These are phyloP conservation scores for Notocelia uddmanniana DNA, from an alignment of 2,888 invertebrate genomes.

Conservation along the genomic window DNA sequence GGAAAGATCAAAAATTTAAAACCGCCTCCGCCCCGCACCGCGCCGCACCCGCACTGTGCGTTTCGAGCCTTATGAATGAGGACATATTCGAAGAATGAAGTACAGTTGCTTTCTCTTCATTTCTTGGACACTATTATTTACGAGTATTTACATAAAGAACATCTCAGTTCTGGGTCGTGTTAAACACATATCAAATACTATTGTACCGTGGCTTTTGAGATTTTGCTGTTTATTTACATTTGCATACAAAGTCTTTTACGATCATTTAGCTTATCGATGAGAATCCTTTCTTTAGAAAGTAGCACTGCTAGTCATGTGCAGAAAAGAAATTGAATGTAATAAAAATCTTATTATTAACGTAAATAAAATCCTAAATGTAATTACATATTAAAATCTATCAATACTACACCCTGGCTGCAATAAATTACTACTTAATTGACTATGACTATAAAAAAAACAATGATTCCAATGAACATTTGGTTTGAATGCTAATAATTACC, in stretches of 20 bases:
- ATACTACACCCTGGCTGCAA: too few species aligned
- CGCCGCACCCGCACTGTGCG: too few species aligned
- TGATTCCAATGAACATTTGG: too few species aligned
- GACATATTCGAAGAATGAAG: too few species aligned
- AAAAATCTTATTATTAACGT: not conserved
- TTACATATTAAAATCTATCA: too few species aligned
- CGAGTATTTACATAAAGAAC: not conserved
- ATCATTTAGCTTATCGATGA: constrained; percentile 14
- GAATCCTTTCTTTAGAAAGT: constrained; percentile 43
- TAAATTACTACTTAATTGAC: too few species aligned
- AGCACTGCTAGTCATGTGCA: constrained; percentile 10
- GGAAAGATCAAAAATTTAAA: too few species aligned
- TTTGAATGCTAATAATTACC: too few species aligned
- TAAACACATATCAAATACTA: constrained; percentile 21
- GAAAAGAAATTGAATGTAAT: constrained; percentile 23
- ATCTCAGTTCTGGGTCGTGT: not conserved
- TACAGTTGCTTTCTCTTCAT: not conserved
- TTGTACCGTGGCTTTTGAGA: constrained; percentile 1
- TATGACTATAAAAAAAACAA: too few species aligned
- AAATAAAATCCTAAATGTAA: not conserved
- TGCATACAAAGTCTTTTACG: constrained; percentile 40
- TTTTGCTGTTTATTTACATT: constrained; percentile 34
- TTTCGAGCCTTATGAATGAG: too few species aligned
- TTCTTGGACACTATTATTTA: not conserved
- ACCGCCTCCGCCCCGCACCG: too few species aligned